Evolutionary conservation across 2,888 invertebrate genomes (phyloP), one percentile per base, ranked within the genome.

Genomic region (Xestia rhomboidea): DNA sequence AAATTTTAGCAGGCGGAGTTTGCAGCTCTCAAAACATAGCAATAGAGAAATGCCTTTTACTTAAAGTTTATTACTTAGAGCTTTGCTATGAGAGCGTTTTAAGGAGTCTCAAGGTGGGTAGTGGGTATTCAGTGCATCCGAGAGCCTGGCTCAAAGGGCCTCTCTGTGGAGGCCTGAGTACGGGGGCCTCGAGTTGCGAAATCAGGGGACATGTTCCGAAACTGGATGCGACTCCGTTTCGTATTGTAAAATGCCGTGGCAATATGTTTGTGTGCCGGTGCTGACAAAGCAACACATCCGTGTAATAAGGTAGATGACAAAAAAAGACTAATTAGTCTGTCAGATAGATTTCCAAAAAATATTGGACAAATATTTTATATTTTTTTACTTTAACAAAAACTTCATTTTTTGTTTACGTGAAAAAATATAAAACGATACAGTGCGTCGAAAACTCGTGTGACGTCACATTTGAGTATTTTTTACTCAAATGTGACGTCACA

Each of bases 71-170:
- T 93, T 92, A 92, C 92, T 92, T 89, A 87, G 84, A 91, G 89
- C 88, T 90, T 86, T 78, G 90, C 86, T 90, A 90, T 92, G 89
- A 92, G 92, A 93, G 90, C 91, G 87, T 92, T 94, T 92, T 91
- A 91, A 93, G 91, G 92, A 92, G 92, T 90, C 89, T 89, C 74
- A 80, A 82, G 87, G 87, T 86, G 54, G 77, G 82, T 74, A 84
- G 73, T 64, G 90, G 91, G 92, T 93, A 95, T 94, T 93, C 89
- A 89, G 91, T 92, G 93, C 93, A 95, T 94, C 92, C 91, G 92
- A 90, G 94, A 91, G 92, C 91, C 89, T 90, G 88, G 86, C 93
- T 94, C 94, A 94, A 95, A 95, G 93, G 93, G 89, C 89, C 85
- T 80, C 89, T 87, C 88, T 82, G 88, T 84, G 86, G 89, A 84